Conservation (phyloP, 2,888 invertebrate genomes). For the Ecdyonurus torrentis region DNA sequence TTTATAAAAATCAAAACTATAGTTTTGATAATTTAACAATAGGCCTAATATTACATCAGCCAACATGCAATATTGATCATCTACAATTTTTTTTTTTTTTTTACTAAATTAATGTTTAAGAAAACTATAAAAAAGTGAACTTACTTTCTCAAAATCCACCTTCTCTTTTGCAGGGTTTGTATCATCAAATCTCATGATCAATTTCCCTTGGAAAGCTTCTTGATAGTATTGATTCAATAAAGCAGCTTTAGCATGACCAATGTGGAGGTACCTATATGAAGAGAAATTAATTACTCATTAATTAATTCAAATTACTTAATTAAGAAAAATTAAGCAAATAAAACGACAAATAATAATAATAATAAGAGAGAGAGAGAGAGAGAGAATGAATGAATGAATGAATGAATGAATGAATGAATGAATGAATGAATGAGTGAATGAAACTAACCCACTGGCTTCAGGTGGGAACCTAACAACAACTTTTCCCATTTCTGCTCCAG, state of each 20-base stretch:
- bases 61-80: no score
- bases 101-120: neutral
- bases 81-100: neutral
- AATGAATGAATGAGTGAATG: no score
- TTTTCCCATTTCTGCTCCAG: slow-evolving; percentile 93
- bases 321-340: slow-evolving; percentile 12
- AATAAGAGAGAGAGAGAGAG: no score
- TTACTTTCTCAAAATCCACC: slow-evolving; percentile 86
- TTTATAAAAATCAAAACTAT: no score
- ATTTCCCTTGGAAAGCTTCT: slow-evolving; percentile 73
- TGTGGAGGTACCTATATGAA: slow-evolving; percentile 62
- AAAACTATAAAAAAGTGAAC: neutral
- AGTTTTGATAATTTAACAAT: no score
- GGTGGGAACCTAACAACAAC: slow-evolving; percentile 98
- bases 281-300: slow-evolving; percentile 8
- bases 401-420: no score
- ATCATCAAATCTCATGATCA: slow-evolving; percentile 98
- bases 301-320: slow-evolving; percentile 6
- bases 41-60: no score
- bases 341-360: neutral
- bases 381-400: no score
- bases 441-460: slow-evolving; percentile 84
- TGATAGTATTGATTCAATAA: slow-evolving; percentile 96
- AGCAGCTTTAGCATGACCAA: slow-evolving; percentile 98
- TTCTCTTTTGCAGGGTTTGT: slow-evolving; percentile 99